Conservation (phyloP, 2,797 vertebrate species). For the Coregonus suidteri region DNA sequence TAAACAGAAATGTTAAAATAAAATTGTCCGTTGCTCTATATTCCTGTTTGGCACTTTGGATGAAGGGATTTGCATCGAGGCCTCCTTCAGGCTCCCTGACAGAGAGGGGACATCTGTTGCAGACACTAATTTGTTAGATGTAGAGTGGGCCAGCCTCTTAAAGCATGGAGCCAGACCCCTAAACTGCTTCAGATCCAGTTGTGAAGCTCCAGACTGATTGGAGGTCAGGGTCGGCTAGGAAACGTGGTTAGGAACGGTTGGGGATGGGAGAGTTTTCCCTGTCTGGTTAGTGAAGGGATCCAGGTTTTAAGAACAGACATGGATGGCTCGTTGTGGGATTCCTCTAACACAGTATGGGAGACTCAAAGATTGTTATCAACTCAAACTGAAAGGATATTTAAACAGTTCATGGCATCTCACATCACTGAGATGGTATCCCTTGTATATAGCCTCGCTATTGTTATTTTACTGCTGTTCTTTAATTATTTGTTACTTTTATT, state of each 20-base stretch:
- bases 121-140: too few species aligned
- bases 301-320: not conserved
- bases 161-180: constrained; percentile 23
- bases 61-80: not conserved
- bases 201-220: constrained; percentile 21
- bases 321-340: not conserved
- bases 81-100: constrained; percentile 28
- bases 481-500: too few species aligned
- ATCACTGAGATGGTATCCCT: not conserved
- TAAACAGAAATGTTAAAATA: constrained; percentile 17
- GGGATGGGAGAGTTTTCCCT: not conserved
- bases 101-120: constrained; percentile 47
- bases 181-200: constrained; percentile 15
- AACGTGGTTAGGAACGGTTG: not conserved
- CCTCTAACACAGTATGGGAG: not conserved
- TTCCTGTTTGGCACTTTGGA: constrained; percentile 45
- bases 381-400: not conserved
- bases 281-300: not conserved
- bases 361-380: not conserved
- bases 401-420: not conserved
- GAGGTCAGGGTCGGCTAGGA: not conserved
- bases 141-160: too few species aligned
- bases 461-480: too few species aligned
- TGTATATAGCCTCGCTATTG: too few species aligned
- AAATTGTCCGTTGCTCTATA: constrained; percentile 5